These are phyloP conservation scores for Sebastes fasciatus DNA, from an alignment of 2,113 vertebrate genomes.

Conservation along the genomic window DNA sequence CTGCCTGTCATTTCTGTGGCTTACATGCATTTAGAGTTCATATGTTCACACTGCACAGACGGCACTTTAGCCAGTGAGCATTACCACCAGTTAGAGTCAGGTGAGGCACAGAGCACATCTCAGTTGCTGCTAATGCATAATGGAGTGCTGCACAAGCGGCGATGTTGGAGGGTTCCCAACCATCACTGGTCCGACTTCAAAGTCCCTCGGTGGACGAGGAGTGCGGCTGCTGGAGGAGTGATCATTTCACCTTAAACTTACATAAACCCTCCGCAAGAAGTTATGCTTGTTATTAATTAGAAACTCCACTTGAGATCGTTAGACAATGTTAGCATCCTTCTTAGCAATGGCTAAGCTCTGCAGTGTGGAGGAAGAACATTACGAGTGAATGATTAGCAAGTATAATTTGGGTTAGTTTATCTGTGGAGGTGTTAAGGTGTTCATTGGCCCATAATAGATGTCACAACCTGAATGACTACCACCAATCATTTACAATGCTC, in stretches of 20 bases:
- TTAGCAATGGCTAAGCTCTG: constrained; percentile 68
- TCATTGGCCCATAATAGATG: constrained; percentile 77
- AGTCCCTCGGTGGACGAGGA: constrained; percentile 43
- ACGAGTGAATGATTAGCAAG: constrained; percentile 76
- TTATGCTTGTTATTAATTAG: constrained; percentile 73
- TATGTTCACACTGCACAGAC: constrained; percentile 49
- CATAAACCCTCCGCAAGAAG: constrained; percentile 52
- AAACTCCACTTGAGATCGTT: constrained; percentile 64
- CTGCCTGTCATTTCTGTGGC: constrained; percentile 45
- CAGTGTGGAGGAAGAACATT: constrained; percentile 40
- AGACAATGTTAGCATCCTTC: constrained; percentile 58
- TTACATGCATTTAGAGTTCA: constrained; percentile 54
- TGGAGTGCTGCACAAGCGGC: constrained; percentile 36
- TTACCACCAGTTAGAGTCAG: constrained; percentile 54
- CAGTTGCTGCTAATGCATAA: constrained; percentile 58
- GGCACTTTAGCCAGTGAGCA: constrained; percentile 33
- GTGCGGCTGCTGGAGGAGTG: constrained; percentile 33
- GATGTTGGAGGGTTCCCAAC: constrained; percentile 38
- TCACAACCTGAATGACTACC: constrained; percentile 72
- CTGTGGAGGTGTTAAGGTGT: constrained; percentile 67
- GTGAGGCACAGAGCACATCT: constrained; percentile 54
- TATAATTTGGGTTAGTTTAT: constrained; percentile 68
- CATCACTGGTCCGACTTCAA: constrained; percentile 57
- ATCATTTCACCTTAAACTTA: constrained; percentile 66
- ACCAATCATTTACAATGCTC: constrained; percentile 74